A percentile compares a stretch with the other conserved stretches of the same genome.
Conservation (phyloP, 2,113 vertebrate genomes). For the Camelus bactrianus region DNA sequence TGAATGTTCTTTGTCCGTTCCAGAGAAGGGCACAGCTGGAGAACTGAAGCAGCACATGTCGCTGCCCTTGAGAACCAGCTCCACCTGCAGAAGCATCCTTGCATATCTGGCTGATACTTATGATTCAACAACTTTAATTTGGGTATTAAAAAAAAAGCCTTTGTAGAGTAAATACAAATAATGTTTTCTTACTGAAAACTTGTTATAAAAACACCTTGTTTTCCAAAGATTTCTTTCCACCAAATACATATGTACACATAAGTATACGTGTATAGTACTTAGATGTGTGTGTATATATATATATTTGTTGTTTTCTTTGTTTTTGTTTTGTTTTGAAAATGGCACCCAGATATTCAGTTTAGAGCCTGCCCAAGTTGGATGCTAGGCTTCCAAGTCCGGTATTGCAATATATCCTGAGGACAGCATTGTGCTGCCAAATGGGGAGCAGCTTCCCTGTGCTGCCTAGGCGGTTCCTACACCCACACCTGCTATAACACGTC, state of each 20-base stretch:
- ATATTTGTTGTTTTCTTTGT: background rate
- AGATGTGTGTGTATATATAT: accelerated
- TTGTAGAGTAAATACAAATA: background rate
- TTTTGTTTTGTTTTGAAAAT: background rate
- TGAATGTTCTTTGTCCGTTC: background rate
- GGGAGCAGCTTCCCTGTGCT: background rate
- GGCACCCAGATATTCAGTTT: background rate
- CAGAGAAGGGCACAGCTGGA: background rate
- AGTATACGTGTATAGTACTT: accelerated
- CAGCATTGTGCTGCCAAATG: background rate
- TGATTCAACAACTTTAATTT: background rate
- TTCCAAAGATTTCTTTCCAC: background rate
- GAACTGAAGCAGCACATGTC: background rate
- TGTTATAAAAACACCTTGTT: background rate
- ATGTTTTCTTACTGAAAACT: background rate
- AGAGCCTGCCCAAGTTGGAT: background rate
- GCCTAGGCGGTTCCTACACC: background rate
- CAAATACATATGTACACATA: background rate
- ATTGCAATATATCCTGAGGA: background rate
- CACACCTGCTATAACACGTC: background rate
- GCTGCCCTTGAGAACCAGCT: background rate
- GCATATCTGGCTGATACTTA: background rate
- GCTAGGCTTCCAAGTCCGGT: background rate
- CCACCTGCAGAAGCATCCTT: background rate
- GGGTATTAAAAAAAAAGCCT: background rate